phyloP scores from a whole-genome alignment of 2,888 invertebrate species.

The Dasysyrphus albostriatus region DNA sequence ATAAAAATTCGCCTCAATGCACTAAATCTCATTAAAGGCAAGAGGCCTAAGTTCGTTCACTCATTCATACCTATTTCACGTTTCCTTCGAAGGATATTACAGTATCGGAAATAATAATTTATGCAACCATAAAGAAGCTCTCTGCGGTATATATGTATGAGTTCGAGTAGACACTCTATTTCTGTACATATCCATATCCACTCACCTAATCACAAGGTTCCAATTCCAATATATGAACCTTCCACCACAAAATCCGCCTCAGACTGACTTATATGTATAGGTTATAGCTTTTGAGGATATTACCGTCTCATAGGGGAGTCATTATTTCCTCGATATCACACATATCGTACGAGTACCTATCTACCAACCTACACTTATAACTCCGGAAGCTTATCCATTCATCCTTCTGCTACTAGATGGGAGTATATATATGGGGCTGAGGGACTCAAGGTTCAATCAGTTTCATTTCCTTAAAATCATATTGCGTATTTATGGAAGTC shows the following conservation, averaged over 20 bases:
- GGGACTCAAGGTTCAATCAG: slow-evolving; percentile 55
- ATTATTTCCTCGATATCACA: slow-evolving; percentile 55
- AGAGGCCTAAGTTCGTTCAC: slow-evolving; percentile 51
- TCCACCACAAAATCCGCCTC: neutral
- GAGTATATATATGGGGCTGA: neutral
- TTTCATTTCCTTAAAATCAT: slow-evolving; percentile 61
- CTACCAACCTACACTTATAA: slow-evolving; percentile 5
- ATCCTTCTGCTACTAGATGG: neutral
- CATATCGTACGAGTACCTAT: slow-evolving; percentile 1
- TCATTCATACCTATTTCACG: neutral
- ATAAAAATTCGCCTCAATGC: slow-evolving; percentile 65
- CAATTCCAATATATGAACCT: slow-evolving; percentile 1
- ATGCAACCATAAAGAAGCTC: slow-evolving; percentile 67
- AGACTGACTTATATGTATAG: slow-evolving; percentile 4
- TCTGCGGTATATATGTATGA: slow-evolving; percentile 41
- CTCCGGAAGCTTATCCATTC: slow-evolving; percentile 57
- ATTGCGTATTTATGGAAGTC: slow-evolving; percentile 59
- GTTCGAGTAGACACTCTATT: neutral
- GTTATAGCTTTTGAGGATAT: slow-evolving; percentile 51
- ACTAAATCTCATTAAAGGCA: slow-evolving; percentile 67
- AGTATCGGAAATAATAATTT: slow-evolving; percentile 69
- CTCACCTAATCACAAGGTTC: slow-evolving; percentile 37
- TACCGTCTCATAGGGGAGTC: slow-evolving; percentile 64
- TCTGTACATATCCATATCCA: slow-evolving; percentile 9
- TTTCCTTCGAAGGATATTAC: slow-evolving; percentile 66